These are phyloP conservation scores for Psilopogon haemacephalus DNA, from an alignment of 2,113 vertebrate genomes.

Conservation along the genomic window DNA sequence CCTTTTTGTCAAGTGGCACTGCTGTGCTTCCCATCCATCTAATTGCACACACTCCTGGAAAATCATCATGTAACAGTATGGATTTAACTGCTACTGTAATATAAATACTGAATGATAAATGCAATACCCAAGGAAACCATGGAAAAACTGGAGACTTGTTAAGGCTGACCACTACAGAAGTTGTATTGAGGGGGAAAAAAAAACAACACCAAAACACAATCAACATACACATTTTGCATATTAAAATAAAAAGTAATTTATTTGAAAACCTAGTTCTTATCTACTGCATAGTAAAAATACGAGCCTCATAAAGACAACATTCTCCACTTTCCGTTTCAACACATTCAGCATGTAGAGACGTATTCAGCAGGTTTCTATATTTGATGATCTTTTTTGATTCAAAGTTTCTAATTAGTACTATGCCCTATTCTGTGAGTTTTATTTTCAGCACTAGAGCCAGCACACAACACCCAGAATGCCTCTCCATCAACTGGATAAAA, in stretches of 20 bases:
- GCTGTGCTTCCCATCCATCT: neutral
- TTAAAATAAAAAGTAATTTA: conserved; percentile 20
- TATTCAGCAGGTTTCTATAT: conserved; percentile 68
- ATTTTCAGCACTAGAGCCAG: conserved; percentile 62
- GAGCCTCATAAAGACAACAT: conserved; percentile 42
- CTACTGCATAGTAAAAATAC: conserved; percentile 8
- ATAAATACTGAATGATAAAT: neutral
- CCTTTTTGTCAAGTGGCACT: neutral
- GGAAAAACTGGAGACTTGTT: neutral
- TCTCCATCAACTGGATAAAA: conserved; percentile 13
- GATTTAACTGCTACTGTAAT: neutral
- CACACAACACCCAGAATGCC: conserved; percentile 52
- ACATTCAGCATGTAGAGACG: conserved; percentile 46
- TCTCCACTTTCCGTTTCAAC: conserved; percentile 38
- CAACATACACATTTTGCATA: neutral
- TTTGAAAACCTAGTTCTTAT: conserved; percentile 35
- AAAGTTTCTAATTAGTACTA: conserved; percentile 63
- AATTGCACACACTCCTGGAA: neutral
- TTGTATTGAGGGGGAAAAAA: neutral
- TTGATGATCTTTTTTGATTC: conserved; percentile 66
- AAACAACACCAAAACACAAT: too few species aligned
- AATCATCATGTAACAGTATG: neutral
- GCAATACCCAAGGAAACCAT: neutral
- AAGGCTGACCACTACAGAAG: neutral
- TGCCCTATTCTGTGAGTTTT: conserved; percentile 59